A percentile compares a stretch with the other conserved stretches of the same genome.
These are phyloP conservation scores for Lathronympha strigana DNA, from an alignment of 2,888 invertebrate species.

Conservation along the genomic window DNA sequence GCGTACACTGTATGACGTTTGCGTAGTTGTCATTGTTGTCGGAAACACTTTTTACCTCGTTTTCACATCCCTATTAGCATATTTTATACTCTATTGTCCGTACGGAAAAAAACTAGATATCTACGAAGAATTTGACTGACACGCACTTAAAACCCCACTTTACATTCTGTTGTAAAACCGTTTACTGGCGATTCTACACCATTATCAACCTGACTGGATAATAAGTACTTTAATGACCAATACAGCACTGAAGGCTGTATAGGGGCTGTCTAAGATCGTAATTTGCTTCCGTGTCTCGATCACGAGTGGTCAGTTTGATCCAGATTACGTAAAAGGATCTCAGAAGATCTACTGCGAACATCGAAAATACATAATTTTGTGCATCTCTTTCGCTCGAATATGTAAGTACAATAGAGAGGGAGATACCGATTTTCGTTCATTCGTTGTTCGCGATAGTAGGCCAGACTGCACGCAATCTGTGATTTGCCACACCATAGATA, in stretches of 20 bases:
- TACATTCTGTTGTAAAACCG: background rate
- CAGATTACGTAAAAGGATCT: conserved; percentile 35
- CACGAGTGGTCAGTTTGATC: conserved; percentile 41
- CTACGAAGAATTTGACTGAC: background rate
- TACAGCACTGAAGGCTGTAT: conserved; percentile 17
- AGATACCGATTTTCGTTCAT: too few species aligned
- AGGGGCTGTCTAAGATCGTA: conserved; percentile 25
- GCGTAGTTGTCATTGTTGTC: too few species aligned
- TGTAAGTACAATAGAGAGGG: too few species aligned
- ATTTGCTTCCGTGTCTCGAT: conserved; percentile 38
- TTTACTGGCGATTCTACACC: conserved; percentile 5
- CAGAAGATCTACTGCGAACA: too few species aligned
- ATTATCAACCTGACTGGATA: conserved; percentile 15
- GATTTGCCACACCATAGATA: conserved; percentile 20
- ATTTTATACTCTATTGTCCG: too few species aligned
- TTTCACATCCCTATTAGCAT: too few species aligned
- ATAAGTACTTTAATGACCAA: conserved; percentile 16
- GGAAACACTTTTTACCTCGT: too few species aligned
- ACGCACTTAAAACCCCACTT: background rate
- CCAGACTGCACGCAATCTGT: conserved; percentile 23
- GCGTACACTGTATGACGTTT: too few species aligned
- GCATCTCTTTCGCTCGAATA: too few species aligned
- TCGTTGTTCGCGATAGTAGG: background rate
- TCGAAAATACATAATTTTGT: too few species aligned
- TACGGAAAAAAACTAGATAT: background rate